These are phyloP conservation scores for Trypoxylus dichotomus DNA, from an alignment of 1,140 invertebrate genomes.

Conservation along the genomic window DNA sequence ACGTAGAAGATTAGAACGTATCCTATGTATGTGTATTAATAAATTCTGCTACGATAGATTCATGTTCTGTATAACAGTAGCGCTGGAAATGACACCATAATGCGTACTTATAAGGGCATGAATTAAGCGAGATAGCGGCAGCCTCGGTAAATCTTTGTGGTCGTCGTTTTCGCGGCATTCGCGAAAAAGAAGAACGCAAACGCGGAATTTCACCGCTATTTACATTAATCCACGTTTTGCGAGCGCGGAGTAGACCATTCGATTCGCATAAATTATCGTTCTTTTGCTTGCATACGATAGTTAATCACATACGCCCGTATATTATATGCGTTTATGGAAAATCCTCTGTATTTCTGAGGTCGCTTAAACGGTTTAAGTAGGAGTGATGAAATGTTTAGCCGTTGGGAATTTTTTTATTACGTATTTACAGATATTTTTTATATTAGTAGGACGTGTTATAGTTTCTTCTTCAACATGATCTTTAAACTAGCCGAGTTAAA, in stretches of 20 bases:
- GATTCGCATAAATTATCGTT: neutral
- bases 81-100: conserved; percentile 7
- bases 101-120: conserved; percentile 11
- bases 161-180: neutral
- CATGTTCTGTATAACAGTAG: neutral
- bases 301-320: no score
- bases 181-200: conserved; percentile 1
- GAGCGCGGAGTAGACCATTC: neutral
- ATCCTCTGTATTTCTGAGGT: neutral
- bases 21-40: neutral
- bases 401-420: no score
- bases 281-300: no score
- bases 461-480: no score
- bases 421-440: no score
- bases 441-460: no score
- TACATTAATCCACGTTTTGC: neutral
- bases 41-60: neutral
- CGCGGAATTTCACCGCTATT: neutral
- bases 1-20: neutral
- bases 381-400: neutral
- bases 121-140: conserved; percentile 1
- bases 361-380: neutral
- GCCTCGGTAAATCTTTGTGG: neutral
- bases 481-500: no score
- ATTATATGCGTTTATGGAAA: no score